A percentile compares a stretch with the other conserved stretches of the same genome.
Evolutionary conservation across 2,797 vertebrate species (phyloP).

Genomic region (Telmatherina bonti): DNA sequence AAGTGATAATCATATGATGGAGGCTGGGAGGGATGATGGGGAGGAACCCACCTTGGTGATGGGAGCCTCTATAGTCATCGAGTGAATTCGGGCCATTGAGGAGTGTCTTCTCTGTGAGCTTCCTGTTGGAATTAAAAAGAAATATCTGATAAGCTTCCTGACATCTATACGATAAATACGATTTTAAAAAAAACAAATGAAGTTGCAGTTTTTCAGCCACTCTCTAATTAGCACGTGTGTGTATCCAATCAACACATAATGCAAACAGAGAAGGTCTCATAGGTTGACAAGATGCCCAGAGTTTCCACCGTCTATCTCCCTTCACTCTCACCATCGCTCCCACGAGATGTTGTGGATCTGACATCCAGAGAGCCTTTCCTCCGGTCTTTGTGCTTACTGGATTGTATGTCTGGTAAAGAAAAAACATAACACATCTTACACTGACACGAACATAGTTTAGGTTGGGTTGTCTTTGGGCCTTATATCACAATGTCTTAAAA

Average conservation of each 20-base stretch:
- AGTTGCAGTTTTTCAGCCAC: slow-evolving; percentile 18
- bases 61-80: slow-evolving; percentile 98
- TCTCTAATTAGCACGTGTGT: slow-evolving; percentile 32
- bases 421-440: slow-evolving; percentile 23
- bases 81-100: slow-evolving; percentile 97
- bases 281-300: slow-evolving; percentile 35
- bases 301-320: slow-evolving; percentile 60
- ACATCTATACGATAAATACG: neutral
- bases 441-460: slow-evolving; percentile 33
- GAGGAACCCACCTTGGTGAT: slow-evolving; percentile 93
- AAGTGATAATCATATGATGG: slow-evolving; percentile 54
- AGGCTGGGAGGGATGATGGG: slow-evolving; percentile 19
- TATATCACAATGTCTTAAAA: neutral
- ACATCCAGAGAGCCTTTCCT: slow-evolving; percentile 97
- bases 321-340: slow-evolving; percentile 91
- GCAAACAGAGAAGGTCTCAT: slow-evolving; percentile 50
- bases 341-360: slow-evolving; percentile 89
- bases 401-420: slow-evolving; percentile 87
- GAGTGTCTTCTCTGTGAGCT: slow-evolving; percentile 94
- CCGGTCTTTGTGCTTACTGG: slow-evolving; percentile 92
- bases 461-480: neutral
- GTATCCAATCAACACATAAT: slow-evolving; percentile 57
- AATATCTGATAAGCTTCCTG: neutral
- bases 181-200: slow-evolving; percentile 33
- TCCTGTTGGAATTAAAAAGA: slow-evolving; percentile 76